phyloP scores from a whole-genome alignment of 2,888 invertebrate genomes.

The Iphiclides podalirius region DNA sequence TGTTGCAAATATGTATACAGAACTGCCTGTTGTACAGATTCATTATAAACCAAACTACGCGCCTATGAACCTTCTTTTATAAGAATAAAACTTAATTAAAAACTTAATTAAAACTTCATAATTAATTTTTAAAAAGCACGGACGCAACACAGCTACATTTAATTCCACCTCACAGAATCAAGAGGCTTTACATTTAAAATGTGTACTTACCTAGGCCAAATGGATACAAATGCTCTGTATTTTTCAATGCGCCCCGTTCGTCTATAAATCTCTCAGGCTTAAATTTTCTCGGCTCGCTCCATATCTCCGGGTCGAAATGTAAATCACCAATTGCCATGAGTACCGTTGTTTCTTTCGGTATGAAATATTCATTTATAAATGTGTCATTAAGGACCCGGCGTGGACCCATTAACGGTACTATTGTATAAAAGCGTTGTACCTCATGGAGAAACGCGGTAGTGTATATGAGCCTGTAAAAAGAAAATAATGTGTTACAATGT shows the following conservation, averaged over 20 bases:
- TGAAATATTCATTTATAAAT: constrained; percentile 56
- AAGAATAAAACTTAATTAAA: too few relatives aligned
- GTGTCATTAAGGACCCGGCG: constrained; percentile 57
- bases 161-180: not conserved
- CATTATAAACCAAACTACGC: too few relatives aligned
- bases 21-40: too few relatives aligned
- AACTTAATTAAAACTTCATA: too few relatives aligned
- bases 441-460: constrained; percentile 79
- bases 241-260: constrained; percentile 68
- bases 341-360: constrained; percentile 76
- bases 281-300: constrained; percentile 81
- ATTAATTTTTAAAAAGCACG: too few relatives aligned
- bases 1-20: too few relatives aligned
- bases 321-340: constrained; percentile 76
- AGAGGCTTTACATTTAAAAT: constrained; percentile 4
- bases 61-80: too few relatives aligned
- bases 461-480: constrained; percentile 66
- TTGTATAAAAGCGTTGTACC: constrained; percentile 76
- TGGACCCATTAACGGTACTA: constrained; percentile 78
- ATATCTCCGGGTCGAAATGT: constrained; percentile 72
- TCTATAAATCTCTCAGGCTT: constrained; percentile 83
- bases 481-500: not conserved
- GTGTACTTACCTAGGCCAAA: constrained; percentile 83
- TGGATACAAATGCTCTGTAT: constrained; percentile 78
- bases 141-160: too few relatives aligned